Percentiles rank a stretch among this genome's conserved stretches.
Evolutionary conservation across 2,888 invertebrate genomes (phyloP).

Genomic region (Coleophora flavipennella): DNA sequence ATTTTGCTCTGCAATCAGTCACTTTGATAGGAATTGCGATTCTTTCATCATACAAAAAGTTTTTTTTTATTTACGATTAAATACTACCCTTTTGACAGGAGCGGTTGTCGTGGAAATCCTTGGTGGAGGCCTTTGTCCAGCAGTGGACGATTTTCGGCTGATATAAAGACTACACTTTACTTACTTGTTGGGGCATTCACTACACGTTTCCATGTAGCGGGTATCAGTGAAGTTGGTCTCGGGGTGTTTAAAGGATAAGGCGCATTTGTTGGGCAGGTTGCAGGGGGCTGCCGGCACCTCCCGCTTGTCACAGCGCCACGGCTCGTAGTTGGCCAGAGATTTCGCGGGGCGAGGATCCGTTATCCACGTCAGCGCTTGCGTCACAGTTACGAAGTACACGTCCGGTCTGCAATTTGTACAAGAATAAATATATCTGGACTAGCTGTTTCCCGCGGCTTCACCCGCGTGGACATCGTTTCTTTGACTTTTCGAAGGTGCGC

Average conservation of each 20-base stretch:
- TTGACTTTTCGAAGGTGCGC: too few relatives aligned
- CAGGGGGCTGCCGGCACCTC: conserved; percentile 83
- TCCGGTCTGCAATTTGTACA: conserved; percentile 74
- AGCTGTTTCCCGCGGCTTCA: too few relatives aligned
- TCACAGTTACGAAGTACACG: conserved; percentile 89
- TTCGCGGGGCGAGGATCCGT: conserved; percentile 85
- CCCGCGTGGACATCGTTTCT: too few relatives aligned
- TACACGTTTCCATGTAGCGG: conserved; percentile 90
- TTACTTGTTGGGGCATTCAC: conserved; percentile 85
- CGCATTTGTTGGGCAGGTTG: conserved; percentile 86
- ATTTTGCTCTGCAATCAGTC: too few relatives aligned
- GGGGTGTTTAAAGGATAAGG: conserved; percentile 82
- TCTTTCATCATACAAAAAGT: too few relatives aligned
- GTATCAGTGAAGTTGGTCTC: conserved; percentile 85
- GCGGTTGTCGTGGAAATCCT: too few relatives aligned
- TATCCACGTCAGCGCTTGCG: conserved; percentile 92
- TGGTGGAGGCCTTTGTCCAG: too few relatives aligned
- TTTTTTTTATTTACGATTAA: too few relatives aligned
- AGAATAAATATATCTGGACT: neutral
- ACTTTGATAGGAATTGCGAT: too few relatives aligned
- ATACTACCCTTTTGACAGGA: too few relatives aligned
- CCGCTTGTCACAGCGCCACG: conserved; percentile 86
- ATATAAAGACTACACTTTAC: conserved; percentile 17
- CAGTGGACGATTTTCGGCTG: too few relatives aligned
- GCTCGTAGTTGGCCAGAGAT: conserved; percentile 79